Conservation (phyloP, 1,140 invertebrate species). For the Scaptomyza pallida region DNA sequence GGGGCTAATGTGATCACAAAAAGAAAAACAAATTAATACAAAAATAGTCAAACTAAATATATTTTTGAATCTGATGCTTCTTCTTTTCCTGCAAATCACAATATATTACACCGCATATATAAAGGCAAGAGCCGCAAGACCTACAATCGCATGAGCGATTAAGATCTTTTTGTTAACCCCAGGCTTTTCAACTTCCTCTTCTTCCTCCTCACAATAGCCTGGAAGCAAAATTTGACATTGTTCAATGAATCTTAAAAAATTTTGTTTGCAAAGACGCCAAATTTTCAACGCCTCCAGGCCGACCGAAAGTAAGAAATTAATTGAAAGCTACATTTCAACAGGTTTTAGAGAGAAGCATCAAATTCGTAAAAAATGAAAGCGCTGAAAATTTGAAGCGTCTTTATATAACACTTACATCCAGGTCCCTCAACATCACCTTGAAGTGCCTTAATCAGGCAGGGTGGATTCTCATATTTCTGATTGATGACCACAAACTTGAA, state of each 20-base stretch:
- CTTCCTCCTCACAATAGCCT: neutral
- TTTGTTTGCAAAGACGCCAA: neutral
- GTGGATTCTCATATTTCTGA: slow-evolving; percentile 58
- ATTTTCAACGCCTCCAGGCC: slow-evolving; percentile 31
- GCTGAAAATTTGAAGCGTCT: slow-evolving; percentile 16
- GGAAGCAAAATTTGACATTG: slow-evolving; percentile 18
- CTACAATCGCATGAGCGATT: slow-evolving; percentile 12
- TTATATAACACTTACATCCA: slow-evolving; percentile 24
- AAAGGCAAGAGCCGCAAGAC: neutral
- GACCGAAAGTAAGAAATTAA: neutral
- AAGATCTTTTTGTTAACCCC: slow-evolving; percentile 5
- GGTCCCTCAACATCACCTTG: slow-evolving; percentile 41
- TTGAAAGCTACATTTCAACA: slow-evolving; percentile 6
- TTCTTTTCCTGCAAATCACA: neutral
- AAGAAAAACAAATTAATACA: neutral
- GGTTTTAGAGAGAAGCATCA: neutral
- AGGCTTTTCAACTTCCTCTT: neutral
- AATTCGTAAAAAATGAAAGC: slow-evolving; percentile 28
- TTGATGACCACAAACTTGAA: slow-evolving; percentile 44
- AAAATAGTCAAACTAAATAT: neutral
- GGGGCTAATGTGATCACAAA: neutral
- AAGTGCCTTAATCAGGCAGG: slow-evolving; percentile 23
- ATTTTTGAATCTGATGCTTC: neutral
- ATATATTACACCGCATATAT: neutral
- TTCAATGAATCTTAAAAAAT: neutral